Conservation (phyloP, 2,888 invertebrate species). For the Amphipoea lucens region DNA sequence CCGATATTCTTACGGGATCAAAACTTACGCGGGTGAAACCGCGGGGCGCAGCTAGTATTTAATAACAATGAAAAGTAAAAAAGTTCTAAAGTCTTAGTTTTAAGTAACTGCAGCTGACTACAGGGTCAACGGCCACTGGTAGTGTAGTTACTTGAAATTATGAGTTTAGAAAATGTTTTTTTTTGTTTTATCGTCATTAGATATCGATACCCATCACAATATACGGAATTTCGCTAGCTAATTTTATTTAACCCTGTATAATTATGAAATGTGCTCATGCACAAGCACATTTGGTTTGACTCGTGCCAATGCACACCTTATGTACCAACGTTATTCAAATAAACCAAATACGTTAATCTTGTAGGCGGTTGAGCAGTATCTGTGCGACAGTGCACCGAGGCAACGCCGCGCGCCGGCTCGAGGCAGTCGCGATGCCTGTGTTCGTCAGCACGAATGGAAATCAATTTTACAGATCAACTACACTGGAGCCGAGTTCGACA, state of each 20-base stretch:
- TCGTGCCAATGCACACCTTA: neutral
- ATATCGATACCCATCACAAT: neutral
- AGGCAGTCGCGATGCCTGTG: constrained; percentile 67
- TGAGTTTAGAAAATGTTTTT: neutral
- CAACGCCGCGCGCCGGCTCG: constrained; percentile 30
- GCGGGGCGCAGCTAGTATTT: too few species aligned
- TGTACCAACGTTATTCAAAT: constrained; percentile 22
- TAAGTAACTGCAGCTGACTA: neutral
- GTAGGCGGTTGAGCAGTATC: constrained; percentile 16
- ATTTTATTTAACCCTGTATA: neutral
- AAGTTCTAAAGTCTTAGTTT: neutral
- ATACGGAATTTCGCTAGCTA: neutral
- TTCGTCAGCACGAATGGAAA: constrained; percentile 78
- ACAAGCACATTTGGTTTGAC: neutral
- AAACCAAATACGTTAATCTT: constrained; percentile 40
- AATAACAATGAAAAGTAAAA: neutral
- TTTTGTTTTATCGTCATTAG: neutral
- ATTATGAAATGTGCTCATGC: neutral
- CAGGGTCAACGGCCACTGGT: neutral
- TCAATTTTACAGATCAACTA: constrained; percentile 83
- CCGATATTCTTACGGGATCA: too few species aligned
- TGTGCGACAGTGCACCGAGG: constrained; percentile 41
- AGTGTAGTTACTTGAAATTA: neutral
- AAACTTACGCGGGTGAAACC: too few species aligned
- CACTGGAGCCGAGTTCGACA: constrained; percentile 70